phyloP scores from a whole-genome alignment of 2,888 invertebrate genomes.

The Temnothorax rugatulus region DNA sequence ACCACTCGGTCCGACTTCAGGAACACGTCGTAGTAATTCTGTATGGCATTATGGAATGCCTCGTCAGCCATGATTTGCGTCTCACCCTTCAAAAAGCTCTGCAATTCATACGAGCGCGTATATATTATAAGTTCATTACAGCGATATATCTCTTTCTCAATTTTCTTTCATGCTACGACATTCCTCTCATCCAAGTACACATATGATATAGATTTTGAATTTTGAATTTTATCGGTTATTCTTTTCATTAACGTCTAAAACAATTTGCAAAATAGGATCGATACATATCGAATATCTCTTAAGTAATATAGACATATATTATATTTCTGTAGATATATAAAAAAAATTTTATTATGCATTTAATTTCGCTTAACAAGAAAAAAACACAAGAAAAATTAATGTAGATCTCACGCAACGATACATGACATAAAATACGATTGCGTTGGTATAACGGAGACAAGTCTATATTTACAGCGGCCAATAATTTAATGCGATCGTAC shows the following conservation, averaged over 20 bases:
- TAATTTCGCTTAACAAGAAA: background rate
- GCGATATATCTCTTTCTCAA: background rate
- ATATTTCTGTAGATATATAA: background rate
- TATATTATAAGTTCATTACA: background rate
- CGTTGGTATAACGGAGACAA: slow-evolving; percentile 10
- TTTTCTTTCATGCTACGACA: background rate
- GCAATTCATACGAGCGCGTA: slow-evolving; percentile 51
- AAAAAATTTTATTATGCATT: background rate
- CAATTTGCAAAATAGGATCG: background rate
- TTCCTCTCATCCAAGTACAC: background rate
- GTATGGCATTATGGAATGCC: slow-evolving; percentile 99
- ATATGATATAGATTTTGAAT: background rate
- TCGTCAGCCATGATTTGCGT: slow-evolving; percentile 99
- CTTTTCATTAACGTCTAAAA: background rate
- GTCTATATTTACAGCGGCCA: slow-evolving; percentile 39
- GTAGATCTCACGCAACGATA: slow-evolving; percentile 14
- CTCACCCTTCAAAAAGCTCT: slow-evolving; percentile 96
- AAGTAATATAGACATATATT: background rate
- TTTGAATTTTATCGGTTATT: background rate
- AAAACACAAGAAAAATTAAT: background rate
- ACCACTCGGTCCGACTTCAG: slow-evolving; percentile 98
- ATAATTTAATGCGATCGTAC: slow-evolving; percentile 51
- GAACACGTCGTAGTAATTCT: slow-evolving; percentile 98
- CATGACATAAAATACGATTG: slow-evolving; percentile 16
- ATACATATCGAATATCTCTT: background rate